phyloP scores from a whole-genome alignment of 2,113 vertebrate species.

The Sorex araneus region DNA sequence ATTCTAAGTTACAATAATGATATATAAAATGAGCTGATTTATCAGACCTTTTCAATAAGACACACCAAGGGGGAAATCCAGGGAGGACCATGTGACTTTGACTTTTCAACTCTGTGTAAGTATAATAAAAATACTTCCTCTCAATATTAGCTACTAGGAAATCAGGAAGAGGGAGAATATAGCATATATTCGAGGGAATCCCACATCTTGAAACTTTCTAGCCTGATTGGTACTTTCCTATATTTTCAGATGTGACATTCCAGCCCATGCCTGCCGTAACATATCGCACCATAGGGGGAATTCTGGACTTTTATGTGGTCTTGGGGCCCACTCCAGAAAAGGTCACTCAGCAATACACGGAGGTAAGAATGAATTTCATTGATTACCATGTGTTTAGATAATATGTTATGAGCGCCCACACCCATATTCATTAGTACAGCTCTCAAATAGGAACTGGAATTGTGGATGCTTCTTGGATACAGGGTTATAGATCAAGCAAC shows the following conservation, averaged over 20 bases:
- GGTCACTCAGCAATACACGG: slow-evolving; percentile 95
- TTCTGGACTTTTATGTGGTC: slow-evolving; percentile 96
- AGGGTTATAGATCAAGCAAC: background rate
- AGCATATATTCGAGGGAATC: background rate
- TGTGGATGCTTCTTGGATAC: background rate
- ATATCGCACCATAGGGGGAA: slow-evolving; percentile 94
- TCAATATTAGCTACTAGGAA: background rate
- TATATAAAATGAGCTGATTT: background rate
- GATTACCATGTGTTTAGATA: background rate
- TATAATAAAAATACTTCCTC: background rate
- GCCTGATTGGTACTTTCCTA: background rate
- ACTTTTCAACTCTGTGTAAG: background rate
- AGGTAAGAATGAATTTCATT: slow-evolving; percentile 84
- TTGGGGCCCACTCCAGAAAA: slow-evolving; percentile 95
- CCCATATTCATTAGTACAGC: background rate
- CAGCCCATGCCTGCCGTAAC: slow-evolving; percentile 94
- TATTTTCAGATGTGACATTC: slow-evolving; percentile 93
- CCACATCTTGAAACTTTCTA: background rate
- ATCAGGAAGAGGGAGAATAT: background rate
- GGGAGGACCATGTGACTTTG: background rate
- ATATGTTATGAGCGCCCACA: background rate
- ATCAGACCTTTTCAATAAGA: background rate
- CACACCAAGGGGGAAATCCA: background rate
- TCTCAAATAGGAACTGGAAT: background rate
- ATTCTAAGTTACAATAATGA: background rate